These are phyloP conservation scores for Heliopora coerulea DNA, from an alignment of 92 coral and sea anemone species.

Conservation along the genomic window DNA sequence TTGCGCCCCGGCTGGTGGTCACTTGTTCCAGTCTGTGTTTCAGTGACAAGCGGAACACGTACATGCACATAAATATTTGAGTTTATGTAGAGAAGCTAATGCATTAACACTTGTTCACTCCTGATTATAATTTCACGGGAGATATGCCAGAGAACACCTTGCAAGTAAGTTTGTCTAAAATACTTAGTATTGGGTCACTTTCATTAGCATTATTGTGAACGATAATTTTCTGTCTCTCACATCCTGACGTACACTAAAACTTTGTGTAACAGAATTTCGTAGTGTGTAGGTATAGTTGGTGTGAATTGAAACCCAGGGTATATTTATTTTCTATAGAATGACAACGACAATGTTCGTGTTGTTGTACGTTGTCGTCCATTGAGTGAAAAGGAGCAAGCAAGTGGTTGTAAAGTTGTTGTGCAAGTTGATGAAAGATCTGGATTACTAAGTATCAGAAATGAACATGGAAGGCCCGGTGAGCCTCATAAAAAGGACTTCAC, in stretches of 20 bases:
- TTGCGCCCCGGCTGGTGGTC: no score
- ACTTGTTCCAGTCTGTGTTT: no score
- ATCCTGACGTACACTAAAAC: no score
- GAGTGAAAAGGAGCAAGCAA: slow-evolving; percentile 81
- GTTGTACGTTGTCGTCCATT: slow-evolving; percentile 99
- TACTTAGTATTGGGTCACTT: not conserved
- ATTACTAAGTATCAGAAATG: slow-evolving; percentile 68
- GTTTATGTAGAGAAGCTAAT: no score
- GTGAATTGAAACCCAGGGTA: no score
- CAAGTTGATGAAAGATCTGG: slow-evolving; percentile 89
- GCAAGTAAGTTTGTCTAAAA: slow-evolving; percentile 15
- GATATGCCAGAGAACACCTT: slow-evolving; percentile 33
- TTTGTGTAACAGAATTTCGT: no score
- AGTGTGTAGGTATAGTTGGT: no score
- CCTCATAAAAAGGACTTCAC: slow-evolving; percentile 83
- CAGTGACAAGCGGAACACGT: no score
- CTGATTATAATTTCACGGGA: not conserved
- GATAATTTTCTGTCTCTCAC: no score
- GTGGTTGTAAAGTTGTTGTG: slow-evolving; percentile 72
- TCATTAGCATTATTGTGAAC: not conserved
- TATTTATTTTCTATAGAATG: slow-evolving; percentile 41
- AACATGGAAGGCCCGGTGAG: slow-evolving; percentile 66
- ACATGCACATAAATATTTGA: no score
- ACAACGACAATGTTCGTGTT: slow-evolving; percentile 92
- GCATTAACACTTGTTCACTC: no score